Evolutionary conservation across 2,888 invertebrate genomes (phyloP).

Genomic region (Actias luna): DNA sequence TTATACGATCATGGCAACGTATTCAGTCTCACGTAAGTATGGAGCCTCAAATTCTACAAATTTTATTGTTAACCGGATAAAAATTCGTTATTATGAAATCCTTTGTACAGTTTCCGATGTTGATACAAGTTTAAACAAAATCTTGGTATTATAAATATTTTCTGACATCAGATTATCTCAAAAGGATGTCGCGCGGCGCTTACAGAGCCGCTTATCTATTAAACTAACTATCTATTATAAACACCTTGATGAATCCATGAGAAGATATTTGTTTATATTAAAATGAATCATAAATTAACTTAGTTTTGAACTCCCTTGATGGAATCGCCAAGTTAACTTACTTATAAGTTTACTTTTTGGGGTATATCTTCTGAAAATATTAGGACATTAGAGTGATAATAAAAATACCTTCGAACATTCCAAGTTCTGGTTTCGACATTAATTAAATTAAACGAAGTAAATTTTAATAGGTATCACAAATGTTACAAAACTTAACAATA

Average conservation of each 20-base stretch:
- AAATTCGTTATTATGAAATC: not conserved
- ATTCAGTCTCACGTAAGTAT: too few relatives aligned
- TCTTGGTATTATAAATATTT: not conserved
- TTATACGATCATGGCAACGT: too few relatives aligned
- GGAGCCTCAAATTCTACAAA: too few relatives aligned
- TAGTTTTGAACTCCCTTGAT: not conserved
- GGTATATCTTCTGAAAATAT: too few relatives aligned
- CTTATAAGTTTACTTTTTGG: too few relatives aligned
- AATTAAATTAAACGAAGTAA: not conserved
- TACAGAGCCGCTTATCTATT: not conserved
- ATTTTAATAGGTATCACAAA: not conserved
- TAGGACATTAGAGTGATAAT: too few relatives aligned
- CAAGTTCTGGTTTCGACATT: not conserved
- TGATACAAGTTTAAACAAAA: not conserved
- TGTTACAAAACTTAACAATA: not conserved
- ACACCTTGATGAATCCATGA: not conserved
- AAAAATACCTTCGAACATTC: too few relatives aligned
- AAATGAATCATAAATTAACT: not conserved
- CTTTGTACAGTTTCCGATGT: not conserved
- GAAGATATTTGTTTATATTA: not conserved
- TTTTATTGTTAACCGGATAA: too few relatives aligned
- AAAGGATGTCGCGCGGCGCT: slow-evolving; percentile 2
- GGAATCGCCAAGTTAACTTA: too few relatives aligned
- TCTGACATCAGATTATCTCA: not conserved
- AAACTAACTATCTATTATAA: too few relatives aligned